Evolutionary conservation across 2,888 invertebrate species (phyloP), one percentile per base, ranked within the genome.

Genomic region (Athalia rosae): DNA sequence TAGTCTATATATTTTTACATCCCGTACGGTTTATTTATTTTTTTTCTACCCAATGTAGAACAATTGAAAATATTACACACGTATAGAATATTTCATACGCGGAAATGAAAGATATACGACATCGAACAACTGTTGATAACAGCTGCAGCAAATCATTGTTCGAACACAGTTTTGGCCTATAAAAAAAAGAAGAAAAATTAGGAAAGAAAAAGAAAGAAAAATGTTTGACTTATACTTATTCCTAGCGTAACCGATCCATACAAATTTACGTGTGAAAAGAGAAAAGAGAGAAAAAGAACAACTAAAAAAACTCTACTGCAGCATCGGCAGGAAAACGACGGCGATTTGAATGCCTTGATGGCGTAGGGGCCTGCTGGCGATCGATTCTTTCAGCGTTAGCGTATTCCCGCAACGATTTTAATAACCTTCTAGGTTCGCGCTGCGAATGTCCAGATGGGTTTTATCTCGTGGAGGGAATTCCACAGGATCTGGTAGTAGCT

Each of bases 401-500:
- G 58, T 56, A 80, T 81, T 80, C 80, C 64, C 69, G 66, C 48
- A 80, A 80, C 80, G 81, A 77, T 81, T 81, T 81, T 81, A 80
- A 81, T 80, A 80, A 79, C 76, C 74, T 69, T 73, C 28, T 28
- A 28, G 53, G 8, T 53, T 3, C 53, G 53, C n/a, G 53, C n/a
- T 53, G 8, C 53, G 53, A 8, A 8, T 53, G 9, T 11, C 3
- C 53, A 8, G 53, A 15, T n/a, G 13, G 61, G 9, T 61, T 7
- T 28, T 28, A 15, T 15, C 61, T 61, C 13, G 9, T 4, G 61
- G 13, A 13, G 8, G n/a, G 15, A 15, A n/a, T 28, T 61, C 15
- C 5, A 28, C 71, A 13, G 41, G 15, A 11, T 28, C 28, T 28
- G 28, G 28, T 28, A 28, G 28, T 28, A 28, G 28, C 28, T 28